Percentiles rank a stretch among this genome's conserved stretches.
phyloP scores from a whole-genome alignment of 2,888 invertebrate species.

The Drosophila pseudotakahashii region DNA sequence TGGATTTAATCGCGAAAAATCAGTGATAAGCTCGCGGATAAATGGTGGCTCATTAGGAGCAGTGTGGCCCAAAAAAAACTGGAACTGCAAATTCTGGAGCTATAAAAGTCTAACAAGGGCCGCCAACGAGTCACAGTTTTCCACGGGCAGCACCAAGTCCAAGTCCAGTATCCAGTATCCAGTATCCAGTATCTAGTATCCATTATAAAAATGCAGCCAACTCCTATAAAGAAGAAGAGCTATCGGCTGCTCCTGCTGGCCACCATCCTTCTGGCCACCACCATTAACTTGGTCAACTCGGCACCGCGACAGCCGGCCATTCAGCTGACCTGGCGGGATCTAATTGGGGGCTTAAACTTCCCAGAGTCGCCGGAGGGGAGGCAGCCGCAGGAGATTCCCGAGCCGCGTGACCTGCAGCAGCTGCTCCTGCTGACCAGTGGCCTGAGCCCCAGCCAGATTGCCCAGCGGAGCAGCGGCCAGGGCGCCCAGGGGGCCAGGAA shows the following conservation, averaged over 20 bases:
- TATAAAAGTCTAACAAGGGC: conserved; percentile 24
- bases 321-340: conserved; percentile 27
- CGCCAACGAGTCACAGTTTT: conserved; percentile 13
- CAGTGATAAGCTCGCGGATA: conserved; percentile 59
- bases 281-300: neutral
- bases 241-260: neutral
- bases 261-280: neutral
- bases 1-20: conserved; percentile 64
- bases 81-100: neutral
- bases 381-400: conserved; percentile 32
- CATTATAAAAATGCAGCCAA: conserved; percentile 17
- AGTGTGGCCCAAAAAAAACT: neutral
- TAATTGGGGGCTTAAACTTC: conserved; percentile 8
- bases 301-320: conserved; percentile 11
- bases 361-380: conserved; percentile 41
- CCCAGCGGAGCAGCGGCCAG: neutral
- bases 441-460: conserved; percentile 5
- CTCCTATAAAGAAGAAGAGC: neutral
- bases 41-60: conserved; percentile 64
- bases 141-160: no score
- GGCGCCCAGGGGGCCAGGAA: neutral
- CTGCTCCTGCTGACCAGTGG: neutral
- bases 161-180: neutral
- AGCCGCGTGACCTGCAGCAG: conserved; percentile 1
- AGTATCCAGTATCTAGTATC: no score